These are phyloP conservation scores for Meandrusa payeni DNA, from an alignment of 2,888 invertebrate species.

Conservation along the genomic window DNA sequence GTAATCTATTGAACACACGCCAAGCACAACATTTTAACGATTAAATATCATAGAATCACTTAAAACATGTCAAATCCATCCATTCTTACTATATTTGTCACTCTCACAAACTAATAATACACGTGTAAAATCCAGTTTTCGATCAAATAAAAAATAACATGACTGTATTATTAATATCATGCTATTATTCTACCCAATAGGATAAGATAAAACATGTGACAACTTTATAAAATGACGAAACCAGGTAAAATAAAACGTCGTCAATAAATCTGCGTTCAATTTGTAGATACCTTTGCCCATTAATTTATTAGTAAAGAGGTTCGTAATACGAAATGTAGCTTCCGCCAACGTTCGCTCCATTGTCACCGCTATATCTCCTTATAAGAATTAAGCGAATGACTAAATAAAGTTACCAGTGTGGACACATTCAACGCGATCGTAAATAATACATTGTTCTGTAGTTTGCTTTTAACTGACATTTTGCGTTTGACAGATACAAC, in stretches of 20 bases:
- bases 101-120: constrained; percentile 12
- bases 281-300: constrained; percentile 23
- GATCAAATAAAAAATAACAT: constrained; percentile 21
- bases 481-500: constrained; percentile 16
- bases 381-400: constrained; percentile 15
- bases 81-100: constrained; percentile 11
- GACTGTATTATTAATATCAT: constrained; percentile 21
- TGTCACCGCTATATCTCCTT: constrained; percentile 17
- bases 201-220: constrained; percentile 25
- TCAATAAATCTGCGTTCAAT: constrained; percentile 25
- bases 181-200: constrained; percentile 22
- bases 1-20: constrained; percentile 18
- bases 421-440: constrained; percentile 2
- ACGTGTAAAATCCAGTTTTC: constrained; percentile 22
- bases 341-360: constrained; percentile 22
- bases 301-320: constrained; percentile 23
- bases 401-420: constrained; percentile 12
- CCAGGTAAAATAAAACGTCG: constrained; percentile 19
- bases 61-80: constrained; percentile 12
- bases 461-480: constrained; percentile 9
- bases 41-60: constrained; percentile 11
- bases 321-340: constrained; percentile 23
- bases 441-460: constrained; percentile 9
- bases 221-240: constrained; percentile 26
- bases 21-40: constrained; percentile 12